Base-by-base conservation (phyloP, 2,113 vertebrate species). In the Haemorhous mexicanus region DNA sequence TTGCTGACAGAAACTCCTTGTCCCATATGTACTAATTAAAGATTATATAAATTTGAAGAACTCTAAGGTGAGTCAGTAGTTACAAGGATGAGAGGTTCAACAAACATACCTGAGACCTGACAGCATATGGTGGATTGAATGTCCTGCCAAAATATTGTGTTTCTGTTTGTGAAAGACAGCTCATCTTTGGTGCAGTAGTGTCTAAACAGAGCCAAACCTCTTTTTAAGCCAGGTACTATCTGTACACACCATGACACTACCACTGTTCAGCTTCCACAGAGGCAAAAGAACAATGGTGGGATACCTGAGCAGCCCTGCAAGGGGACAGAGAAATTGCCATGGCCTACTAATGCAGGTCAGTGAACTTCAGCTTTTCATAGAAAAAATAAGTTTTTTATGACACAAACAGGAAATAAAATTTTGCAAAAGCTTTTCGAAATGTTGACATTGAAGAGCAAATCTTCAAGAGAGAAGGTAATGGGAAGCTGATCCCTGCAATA, bases 241-340 rank as follows among this genome's bases (percentile, higher is more conserved):
- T 47, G 15, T 30, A 19, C 22, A 33, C 20, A 9, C n/a, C 3
- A 1, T 27, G 33, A 68, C 13, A 16, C 9, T 2, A 4, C 27
- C 9, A 6, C 33, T 62, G 9, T 44, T 81, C 11, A 26, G 20
- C 53, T 82, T 59, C 46, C 14, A 35, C 5, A 0, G 3, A 37
- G n/a, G 26, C 7, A 0, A 77, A 47, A 47, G 24, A 21, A 61
- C 0, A 0, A 12, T 1, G 3, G 10, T 35, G 35, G 0, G 1
- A 86, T 27, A 52, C 24, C 52, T 58, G n/a, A 5, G 1, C 43
- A 55, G 28, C 52, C 28, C 56, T 53, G 19, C 1, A 4, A 22
- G 7, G 17, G 16, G 9, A 33, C 33, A 52, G 41, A 56, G 50
- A 62, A 66, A 10, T 9, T 35, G 16, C 16, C 7, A 37, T 0